Evolutionary conservation across 2,888 invertebrate species (phyloP).

Genomic region (Oligia fasciuncula): DNA sequence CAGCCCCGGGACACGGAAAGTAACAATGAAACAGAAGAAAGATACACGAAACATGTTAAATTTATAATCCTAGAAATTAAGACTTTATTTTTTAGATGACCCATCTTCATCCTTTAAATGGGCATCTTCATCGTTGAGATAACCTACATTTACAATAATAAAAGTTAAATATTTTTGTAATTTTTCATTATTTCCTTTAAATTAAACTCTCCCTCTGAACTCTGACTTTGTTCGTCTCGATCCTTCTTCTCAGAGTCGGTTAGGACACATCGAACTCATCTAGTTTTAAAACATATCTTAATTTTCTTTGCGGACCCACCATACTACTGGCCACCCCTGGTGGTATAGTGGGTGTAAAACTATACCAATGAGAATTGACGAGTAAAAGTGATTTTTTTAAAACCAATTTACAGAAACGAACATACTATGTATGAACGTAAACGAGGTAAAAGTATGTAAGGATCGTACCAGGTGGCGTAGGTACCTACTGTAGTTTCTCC

Average conservation of each 20-base stretch:
- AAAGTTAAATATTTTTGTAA: background rate
- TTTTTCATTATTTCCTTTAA: background rate
- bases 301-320: background rate
- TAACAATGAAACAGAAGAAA: slow-evolving; percentile 77
- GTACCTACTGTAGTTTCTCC: too few relatives aligned
- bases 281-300: background rate
- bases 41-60: slow-evolving; percentile 62
- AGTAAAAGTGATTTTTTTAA: background rate
- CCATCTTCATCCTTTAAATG: background rate
- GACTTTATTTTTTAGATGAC: too few relatives aligned
- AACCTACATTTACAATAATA: background rate
- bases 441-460: too few relatives aligned
- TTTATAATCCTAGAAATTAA: slow-evolving; percentile 30
- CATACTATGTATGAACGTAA: too few relatives aligned
- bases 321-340: too few relatives aligned
- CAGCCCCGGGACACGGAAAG: slow-evolving; percentile 61
- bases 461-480: too few relatives aligned
- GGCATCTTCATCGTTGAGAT: background rate
- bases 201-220: background rate
- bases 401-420: background rate
- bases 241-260: background rate
- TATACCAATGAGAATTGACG: background rate
- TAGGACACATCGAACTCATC: background rate
- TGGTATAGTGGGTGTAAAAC: too few relatives aligned
- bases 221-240: background rate